phyloP scores from a whole-genome alignment of 2,888 invertebrate genomes.

The Drosophila fungiperda region DNA sequence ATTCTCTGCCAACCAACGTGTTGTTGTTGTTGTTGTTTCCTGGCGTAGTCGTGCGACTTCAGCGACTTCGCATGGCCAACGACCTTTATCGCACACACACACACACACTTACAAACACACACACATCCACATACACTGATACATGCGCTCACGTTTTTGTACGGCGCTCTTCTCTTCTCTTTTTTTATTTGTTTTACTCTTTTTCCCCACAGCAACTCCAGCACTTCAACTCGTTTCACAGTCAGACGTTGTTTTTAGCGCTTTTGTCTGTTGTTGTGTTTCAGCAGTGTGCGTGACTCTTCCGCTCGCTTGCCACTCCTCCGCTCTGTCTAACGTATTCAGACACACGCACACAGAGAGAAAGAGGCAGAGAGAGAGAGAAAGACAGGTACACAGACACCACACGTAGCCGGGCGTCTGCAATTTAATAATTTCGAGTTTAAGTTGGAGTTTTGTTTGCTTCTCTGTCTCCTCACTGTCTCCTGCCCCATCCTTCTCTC shows the following conservation, averaged over 20 bases:
- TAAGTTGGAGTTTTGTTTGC: constrained; percentile 29
- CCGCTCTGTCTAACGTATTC: constrained; percentile 37
- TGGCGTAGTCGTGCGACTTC: constrained; percentile 66
- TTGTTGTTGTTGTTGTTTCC: constrained; percentile 38
- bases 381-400: constrained; percentile 13
- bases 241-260: constrained; percentile 75
- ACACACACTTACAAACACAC: constrained; percentile 19
- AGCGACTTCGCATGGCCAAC: constrained; percentile 77
- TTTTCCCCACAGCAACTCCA: constrained; percentile 31
- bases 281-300: constrained; percentile 58
- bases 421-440: constrained; percentile 78
- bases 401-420: constrained; percentile 50
- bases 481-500: neutral
- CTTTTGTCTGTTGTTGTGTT: constrained; percentile 59
- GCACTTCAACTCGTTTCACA: constrained; percentile 64
- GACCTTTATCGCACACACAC: constrained; percentile 71
- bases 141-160: constrained; percentile 57
- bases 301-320: constrained; percentile 37
- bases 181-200: constrained; percentile 19
- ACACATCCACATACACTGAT: constrained; percentile 16
- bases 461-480: constrained; percentile 8
- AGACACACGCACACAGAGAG: constrained; percentile 17
- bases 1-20: constrained; percentile 55
- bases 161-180: constrained; percentile 45
- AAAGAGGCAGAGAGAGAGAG: no score